Evolutionary conservation across 2,888 invertebrate genomes (phyloP).

Genomic region (Agrotis segetum): DNA sequence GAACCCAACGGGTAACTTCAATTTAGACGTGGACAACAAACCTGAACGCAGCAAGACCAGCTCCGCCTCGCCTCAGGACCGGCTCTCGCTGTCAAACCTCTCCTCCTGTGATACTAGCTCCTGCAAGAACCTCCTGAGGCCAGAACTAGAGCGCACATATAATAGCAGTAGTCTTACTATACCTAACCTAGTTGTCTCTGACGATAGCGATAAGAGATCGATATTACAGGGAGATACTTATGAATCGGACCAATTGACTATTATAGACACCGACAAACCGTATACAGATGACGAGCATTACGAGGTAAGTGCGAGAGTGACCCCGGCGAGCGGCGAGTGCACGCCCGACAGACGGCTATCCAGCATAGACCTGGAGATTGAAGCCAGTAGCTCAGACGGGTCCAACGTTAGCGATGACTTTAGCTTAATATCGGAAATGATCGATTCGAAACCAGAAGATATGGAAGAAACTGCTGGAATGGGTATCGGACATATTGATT

Average conservation of each 20-base stretch:
- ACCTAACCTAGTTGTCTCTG: constrained; percentile 88
- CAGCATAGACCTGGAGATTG: constrained; percentile 87
- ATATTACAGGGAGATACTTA: constrained; percentile 89
- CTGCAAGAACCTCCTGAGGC: constrained; percentile 84
- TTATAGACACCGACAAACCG: constrained; percentile 92
- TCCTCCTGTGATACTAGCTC: constrained; percentile 88
- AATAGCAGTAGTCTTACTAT: constrained; percentile 86
- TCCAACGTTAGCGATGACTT: constrained; percentile 93
- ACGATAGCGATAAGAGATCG: constrained; percentile 86
- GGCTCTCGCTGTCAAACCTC: constrained; percentile 85
- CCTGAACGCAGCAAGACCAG: constrained; percentile 77
- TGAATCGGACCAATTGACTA: constrained; percentile 92
- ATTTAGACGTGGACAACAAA: constrained; percentile 79
- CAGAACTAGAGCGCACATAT: constrained; percentile 79
- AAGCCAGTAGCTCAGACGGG: constrained; percentile 92
- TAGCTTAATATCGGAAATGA: constrained; percentile 93
- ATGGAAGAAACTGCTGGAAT: constrained; percentile 90
- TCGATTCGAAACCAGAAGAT: constrained; percentile 89
- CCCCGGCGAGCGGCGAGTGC: constrained; percentile 83
- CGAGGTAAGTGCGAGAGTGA: constrained; percentile 78
- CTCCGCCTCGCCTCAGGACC: constrained; percentile 81
- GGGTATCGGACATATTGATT: constrained; percentile 95
- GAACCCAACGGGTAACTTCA: constrained; percentile 78
- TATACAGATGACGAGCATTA: constrained; percentile 88
- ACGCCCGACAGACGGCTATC: constrained; percentile 86